These are phyloP conservation scores for Chamaetylas fuelleborni DNA, from an alignment of 2,113 vertebrate genomes.

Conservation along the genomic window DNA sequence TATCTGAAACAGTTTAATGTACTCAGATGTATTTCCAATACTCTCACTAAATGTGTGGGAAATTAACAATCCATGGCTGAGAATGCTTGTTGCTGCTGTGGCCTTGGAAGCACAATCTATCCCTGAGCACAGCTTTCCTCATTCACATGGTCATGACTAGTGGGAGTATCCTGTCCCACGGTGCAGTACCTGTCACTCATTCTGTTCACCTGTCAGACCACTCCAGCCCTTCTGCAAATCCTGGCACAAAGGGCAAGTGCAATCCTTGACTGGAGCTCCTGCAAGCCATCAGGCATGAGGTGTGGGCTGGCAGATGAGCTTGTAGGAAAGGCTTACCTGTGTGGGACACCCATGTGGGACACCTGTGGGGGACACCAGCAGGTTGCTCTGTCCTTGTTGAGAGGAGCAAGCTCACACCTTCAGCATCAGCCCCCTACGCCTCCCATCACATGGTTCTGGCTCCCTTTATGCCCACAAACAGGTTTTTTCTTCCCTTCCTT, in stretches of 20 bases:
- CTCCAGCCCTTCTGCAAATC: background rate
- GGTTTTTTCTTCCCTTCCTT: background rate
- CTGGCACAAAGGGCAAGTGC: background rate
- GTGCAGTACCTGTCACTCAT: background rate
- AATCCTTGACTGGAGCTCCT: background rate
- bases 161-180: background rate
- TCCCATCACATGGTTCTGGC: background rate
- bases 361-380: background rate
- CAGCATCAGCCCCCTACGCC: background rate
- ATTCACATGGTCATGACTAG: background rate
- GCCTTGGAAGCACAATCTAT: background rate
- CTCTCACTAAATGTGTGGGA: background rate
- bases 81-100: background rate
- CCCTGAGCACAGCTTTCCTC: background rate
- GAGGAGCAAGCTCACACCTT: background rate
- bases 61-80: background rate
- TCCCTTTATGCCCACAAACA: background rate
- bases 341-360: background rate
- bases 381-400: background rate
- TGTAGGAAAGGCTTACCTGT: background rate
- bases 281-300: background rate
- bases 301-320: background rate
- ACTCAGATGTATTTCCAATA: background rate
- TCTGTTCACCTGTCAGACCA: rapidly evolving
- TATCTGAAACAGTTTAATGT: background rate